These are phyloP conservation scores for Zalophus californianus DNA, from an alignment of 2,797 vertebrate genomes.

Conservation along the genomic window DNA sequence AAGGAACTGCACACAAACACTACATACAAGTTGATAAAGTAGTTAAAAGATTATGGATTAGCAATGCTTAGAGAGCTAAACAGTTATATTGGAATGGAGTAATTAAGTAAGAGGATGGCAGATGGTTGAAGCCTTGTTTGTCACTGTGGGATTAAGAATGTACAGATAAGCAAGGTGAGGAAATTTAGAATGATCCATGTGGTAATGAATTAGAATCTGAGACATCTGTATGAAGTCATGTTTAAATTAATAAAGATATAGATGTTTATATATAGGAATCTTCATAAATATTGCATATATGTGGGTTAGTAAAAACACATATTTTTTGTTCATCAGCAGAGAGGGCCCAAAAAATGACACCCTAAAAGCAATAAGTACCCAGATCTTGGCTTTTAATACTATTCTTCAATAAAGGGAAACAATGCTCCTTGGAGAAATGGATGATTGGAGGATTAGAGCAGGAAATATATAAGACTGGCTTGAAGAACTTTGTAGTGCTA, in stretches of 20 bases:
- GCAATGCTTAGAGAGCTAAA: neutral
- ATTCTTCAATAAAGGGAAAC: neutral
- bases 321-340: neutral
- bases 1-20: neutral
- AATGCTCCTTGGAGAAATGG: neutral
- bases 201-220: neutral
- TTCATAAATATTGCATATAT: neutral
- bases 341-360: neutral
- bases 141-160: neutral
- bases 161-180: neutral
- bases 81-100: neutral
- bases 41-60: neutral
- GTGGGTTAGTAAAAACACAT: neutral
- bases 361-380: neutral
- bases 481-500: neutral
- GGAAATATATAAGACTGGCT: neutral
- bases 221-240: neutral
- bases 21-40: neutral
- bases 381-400: neutral
- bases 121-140: neutral
- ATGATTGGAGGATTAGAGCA: neutral
- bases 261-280: neutral
- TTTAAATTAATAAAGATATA: neutral
- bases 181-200: neutral
- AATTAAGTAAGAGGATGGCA: neutral